phyloP scores from a whole-genome alignment of 2,888 invertebrate genomes.

The Eumerus sabulonum region DNA sequence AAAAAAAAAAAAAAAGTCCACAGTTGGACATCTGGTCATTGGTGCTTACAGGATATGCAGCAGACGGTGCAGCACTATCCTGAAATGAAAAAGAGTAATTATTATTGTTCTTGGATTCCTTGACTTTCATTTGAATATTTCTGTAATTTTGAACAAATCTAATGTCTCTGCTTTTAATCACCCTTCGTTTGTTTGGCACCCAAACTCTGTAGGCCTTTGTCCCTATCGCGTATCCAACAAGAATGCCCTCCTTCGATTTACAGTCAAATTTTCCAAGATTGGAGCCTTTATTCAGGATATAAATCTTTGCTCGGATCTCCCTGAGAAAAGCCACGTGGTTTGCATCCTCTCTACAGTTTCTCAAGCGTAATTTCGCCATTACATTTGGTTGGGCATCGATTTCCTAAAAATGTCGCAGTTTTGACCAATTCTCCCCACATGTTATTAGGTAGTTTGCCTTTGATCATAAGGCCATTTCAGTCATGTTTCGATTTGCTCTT shows the following conservation, averaged over 20 bases:
- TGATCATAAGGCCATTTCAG: conserved; percentile 3
- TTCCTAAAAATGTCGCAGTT: conserved; percentile 16
- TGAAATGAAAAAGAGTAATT: conserved; percentile 14
- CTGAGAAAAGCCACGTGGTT: conserved; percentile 21
- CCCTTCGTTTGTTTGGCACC: too few species aligned
- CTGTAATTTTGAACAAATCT: conserved; percentile 14
- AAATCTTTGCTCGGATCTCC: conserved; percentile 16
- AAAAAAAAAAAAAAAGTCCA: too few species aligned
- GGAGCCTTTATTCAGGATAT: background rate
- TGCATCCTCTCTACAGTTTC: conserved; percentile 6
- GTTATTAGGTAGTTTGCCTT: background rate
- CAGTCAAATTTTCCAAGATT: background rate
- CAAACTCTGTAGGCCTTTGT: conserved; percentile 13
- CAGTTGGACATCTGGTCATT: background rate
- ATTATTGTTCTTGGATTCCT: conserved; percentile 9
- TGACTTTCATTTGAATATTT: conserved; percentile 4
- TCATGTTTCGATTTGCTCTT: too few species aligned
- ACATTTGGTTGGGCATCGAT: conserved; percentile 34
- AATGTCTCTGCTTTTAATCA: background rate
- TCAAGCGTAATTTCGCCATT: conserved; percentile 13
- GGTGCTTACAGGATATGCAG: conserved; percentile 4
- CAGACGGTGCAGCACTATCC: background rate
- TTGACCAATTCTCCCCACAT: conserved; percentile 24
- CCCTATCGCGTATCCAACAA: conserved; percentile 19
- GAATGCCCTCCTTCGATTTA: conserved; percentile 14